These are phyloP conservation scores for Drosophila nebulosa DNA, from an alignment of 1,140 invertebrate genomes.

Conservation along the genomic window DNA sequence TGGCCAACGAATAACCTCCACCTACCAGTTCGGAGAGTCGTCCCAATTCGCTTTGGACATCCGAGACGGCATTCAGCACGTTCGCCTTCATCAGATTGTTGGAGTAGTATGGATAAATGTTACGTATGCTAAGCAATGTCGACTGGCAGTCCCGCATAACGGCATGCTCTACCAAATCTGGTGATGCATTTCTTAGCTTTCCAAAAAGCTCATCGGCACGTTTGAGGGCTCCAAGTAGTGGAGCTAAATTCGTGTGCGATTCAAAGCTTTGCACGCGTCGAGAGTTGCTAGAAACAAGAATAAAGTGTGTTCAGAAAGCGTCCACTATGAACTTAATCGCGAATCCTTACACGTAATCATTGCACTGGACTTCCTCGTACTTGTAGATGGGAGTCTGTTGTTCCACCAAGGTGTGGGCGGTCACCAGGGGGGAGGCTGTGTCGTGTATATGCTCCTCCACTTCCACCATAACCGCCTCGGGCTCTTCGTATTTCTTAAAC, in stretches of 20 bases:
- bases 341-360: slow-evolving; percentile 71
- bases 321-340: no score
- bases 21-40: slow-evolving; percentile 62
- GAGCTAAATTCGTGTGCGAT: slow-evolving; percentile 73
- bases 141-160: slow-evolving; percentile 63
- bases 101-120: slow-evolving; percentile 74
- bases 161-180: slow-evolving; percentile 58
- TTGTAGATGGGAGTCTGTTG: slow-evolving; percentile 87
- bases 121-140: slow-evolving; percentile 62
- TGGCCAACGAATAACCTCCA: not conserved
- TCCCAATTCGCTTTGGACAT: slow-evolving; percentile 72
- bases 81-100: slow-evolving; percentile 74
- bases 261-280: slow-evolving; percentile 76
- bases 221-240: slow-evolving; percentile 64
- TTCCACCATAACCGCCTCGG: slow-evolving; percentile 86
- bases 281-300: slow-evolving; percentile 52
- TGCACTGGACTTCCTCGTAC: slow-evolving; percentile 82
- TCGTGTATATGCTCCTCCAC: slow-evolving; percentile 87
- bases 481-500: slow-evolving; percentile 82
- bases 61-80: slow-evolving; percentile 74
- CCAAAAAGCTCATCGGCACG: slow-evolving; percentile 71
- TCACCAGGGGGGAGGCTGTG: slow-evolving; percentile 85
- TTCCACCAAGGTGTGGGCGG: slow-evolving; percentile 83
- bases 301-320: no score
- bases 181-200: slow-evolving; percentile 45